These are phyloP conservation scores for Sebastes variabilis DNA, from an alignment of 2,797 vertebrate species.

Conservation along the genomic window DNA sequence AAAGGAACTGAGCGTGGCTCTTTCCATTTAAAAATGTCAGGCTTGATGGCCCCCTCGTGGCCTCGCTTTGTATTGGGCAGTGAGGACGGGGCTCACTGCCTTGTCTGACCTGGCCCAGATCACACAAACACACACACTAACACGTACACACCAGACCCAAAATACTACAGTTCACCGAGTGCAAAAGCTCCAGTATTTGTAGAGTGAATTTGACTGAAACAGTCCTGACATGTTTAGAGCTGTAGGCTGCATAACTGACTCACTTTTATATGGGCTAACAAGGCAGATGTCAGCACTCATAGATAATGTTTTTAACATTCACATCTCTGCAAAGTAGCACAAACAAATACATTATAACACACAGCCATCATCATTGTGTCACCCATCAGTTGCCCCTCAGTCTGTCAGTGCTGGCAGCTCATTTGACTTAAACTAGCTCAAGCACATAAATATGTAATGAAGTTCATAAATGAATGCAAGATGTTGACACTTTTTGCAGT, in stretches of 20 bases:
- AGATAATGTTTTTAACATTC: slow-evolving; percentile 12
- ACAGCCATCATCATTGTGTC: not conserved
- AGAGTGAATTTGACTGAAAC: slow-evolving; percentile 38
- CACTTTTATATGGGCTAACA: slow-evolving; percentile 18
- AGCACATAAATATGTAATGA: not conserved
- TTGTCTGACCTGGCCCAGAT: slow-evolving; percentile 23
- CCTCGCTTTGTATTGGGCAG: slow-evolving; percentile 29
- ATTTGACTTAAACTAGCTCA: not conserved
- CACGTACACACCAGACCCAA: slow-evolving; percentile 9
- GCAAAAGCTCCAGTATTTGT: slow-evolving; percentile 32
- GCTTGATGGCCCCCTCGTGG: slow-evolving; percentile 47
- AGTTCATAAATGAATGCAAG: not conserved
- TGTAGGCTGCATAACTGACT: slow-evolving; percentile 52
- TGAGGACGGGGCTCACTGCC: slow-evolving; percentile 22
- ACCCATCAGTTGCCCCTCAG: not conserved
- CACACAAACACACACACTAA: slow-evolving; percentile 5
- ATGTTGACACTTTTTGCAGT: not conserved
- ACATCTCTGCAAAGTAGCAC: not conserved
- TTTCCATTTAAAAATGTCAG: slow-evolving; percentile 53
- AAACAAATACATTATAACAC: not conserved
- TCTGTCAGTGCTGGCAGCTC: not conserved
- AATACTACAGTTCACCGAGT: slow-evolving; percentile 41
- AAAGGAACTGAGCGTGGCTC: not conserved
- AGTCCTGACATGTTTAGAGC: slow-evolving; percentile 64
- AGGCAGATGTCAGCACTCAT: not conserved